These are phyloP conservation scores for Nomia melanderi DNA, from an alignment of 1,140 invertebrate species.

Conservation along the genomic window DNA sequence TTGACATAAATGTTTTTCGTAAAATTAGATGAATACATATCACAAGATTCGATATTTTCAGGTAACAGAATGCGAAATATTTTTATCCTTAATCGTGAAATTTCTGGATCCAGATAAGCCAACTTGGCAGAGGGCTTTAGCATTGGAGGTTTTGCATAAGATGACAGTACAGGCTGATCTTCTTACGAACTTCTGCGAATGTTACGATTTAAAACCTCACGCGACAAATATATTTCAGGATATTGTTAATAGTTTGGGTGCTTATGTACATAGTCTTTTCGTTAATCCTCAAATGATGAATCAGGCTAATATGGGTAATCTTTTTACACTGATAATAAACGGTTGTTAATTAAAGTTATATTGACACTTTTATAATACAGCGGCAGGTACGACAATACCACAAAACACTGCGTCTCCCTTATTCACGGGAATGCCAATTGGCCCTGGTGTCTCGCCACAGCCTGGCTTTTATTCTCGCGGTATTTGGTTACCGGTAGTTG, in stretches of 20 bases:
- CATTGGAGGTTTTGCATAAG: constrained; percentile 97
- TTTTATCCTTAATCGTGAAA: constrained; percentile 97
- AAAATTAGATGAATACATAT: neutral
- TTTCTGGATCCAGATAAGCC: constrained; percentile 98
- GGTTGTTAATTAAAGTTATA: constrained; percentile 16
- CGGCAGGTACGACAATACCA: constrained; percentile 72
- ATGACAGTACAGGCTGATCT: constrained; percentile 94
- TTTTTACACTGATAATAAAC: constrained; percentile 38
- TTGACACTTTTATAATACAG: constrained; percentile 38
- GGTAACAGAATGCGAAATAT: constrained; percentile 99
- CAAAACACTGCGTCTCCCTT: constrained; percentile 87
- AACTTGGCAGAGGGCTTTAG: constrained; percentile 96
- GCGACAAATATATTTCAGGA: constrained; percentile 97
- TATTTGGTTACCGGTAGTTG: constrained; percentile 93
- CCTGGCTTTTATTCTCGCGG: constrained; percentile 96
- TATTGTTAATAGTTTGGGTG: constrained; percentile 96
- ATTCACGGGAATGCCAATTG: constrained; percentile 86
- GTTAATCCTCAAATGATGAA: constrained; percentile 84
- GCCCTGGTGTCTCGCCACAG: constrained; percentile 91
- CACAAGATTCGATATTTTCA: constrained; percentile 75
- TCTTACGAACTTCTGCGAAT: constrained; percentile 94
- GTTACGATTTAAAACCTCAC: constrained; percentile 96
- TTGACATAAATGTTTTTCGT: neutral
- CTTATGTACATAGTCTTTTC: constrained; percentile 97
- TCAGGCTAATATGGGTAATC: constrained; percentile 76